phyloP scores from a whole-genome alignment of 2,888 invertebrate genomes.

The Polydrusus pterygomalis region DNA sequence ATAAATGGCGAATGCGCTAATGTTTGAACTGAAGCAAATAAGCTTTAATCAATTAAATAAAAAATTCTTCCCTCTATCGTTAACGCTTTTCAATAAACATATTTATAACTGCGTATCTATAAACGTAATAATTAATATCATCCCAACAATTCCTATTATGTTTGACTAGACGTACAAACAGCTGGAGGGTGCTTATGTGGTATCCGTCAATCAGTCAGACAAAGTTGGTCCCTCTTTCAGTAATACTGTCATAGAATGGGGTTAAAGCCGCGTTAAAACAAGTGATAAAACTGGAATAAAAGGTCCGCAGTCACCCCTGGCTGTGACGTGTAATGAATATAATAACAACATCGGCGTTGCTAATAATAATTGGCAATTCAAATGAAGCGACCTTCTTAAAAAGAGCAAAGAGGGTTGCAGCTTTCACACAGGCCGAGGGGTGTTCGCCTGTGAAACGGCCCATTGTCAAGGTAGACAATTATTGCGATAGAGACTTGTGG shows the following conservation, averaged over 20 bases:
- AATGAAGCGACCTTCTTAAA: constrained; percentile 62
- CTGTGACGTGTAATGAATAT: constrained; percentile 65
- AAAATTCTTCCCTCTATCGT: not conserved
- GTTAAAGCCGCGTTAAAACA: constrained; percentile 63
- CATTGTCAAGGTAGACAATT: constrained; percentile 58
- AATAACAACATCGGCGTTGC: constrained; percentile 65
- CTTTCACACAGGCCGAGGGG: constrained; percentile 60
- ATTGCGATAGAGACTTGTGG: constrained; percentile 48
- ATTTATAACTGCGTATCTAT: constrained; percentile 39
- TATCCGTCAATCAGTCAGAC: constrained; percentile 59
- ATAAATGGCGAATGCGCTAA: too few species aligned
- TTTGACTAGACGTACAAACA: constrained; percentile 55
- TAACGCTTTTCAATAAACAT: not conserved
- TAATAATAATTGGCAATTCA: constrained; percentile 66
- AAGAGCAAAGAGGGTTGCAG: constrained; percentile 63
- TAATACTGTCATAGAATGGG: constrained; percentile 58
- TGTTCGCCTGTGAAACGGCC: constrained; percentile 61
- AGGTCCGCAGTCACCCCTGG: constrained; percentile 58
- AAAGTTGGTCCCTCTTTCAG: constrained; percentile 56
- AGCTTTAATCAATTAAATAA: too few species aligned
- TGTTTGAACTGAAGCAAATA: too few species aligned
- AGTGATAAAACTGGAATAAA: constrained; percentile 62
- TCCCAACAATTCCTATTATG: constrained; percentile 43
- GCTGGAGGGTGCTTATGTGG: constrained; percentile 57
- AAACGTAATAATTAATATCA: constrained; percentile 20